Evolutionary conservation across 2,113 vertebrate genomes (phyloP), one percentile per base, ranked within the genome.

Genomic region (Muscicapa adusta): DNA sequence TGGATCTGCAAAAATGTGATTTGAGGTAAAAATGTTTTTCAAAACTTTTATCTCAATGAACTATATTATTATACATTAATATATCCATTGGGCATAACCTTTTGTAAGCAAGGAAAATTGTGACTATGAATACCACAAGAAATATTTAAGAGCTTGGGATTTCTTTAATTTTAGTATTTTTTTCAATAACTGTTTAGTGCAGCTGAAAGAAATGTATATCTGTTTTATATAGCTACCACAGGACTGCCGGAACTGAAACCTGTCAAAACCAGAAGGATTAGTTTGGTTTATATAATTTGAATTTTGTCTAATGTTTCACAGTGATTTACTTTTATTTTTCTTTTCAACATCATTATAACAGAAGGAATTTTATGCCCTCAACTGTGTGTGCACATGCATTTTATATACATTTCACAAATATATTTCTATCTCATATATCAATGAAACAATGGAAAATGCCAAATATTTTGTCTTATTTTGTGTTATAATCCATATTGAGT

Each of bases 351-450:
- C 18, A n/a, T 34, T 57, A 13, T 61, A 79, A 60, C 10, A 36
- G 18, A 67, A 72, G 8, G 36, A 38, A 40, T 53, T 57, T 73
- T 57, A 73, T 62, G 14, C 23, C n/a, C 18, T 70, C 23, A 45
- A 5, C 12, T 45, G 1, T 28, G 12, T 33, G 3, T 14, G 2
- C 2, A 24, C 9, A 43, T 1, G 1, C 33, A 29, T 63, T 62
- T 88, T 63, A 23, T 40, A 57, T 50, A 18, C 2, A 23, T 68
- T 79, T 26, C 31, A 51, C 4, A 85, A 72, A 38, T 65, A 50
- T 29, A 29, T 20, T 72, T 72, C 40, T 54, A 6, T 34, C 79
- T 9, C 4, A 22, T 31, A 19, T 31, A 51, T 29, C 25, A 34
- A 17, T 63, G 88, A 77, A 76, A 54, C 15, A 76, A 51, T 34